A percentile compares a stretch with the other conserved stretches of the same genome.
These are phyloP conservation scores for Plebejus argus DNA, from an alignment of 2,888 invertebrate species.

Conservation along the genomic window DNA sequence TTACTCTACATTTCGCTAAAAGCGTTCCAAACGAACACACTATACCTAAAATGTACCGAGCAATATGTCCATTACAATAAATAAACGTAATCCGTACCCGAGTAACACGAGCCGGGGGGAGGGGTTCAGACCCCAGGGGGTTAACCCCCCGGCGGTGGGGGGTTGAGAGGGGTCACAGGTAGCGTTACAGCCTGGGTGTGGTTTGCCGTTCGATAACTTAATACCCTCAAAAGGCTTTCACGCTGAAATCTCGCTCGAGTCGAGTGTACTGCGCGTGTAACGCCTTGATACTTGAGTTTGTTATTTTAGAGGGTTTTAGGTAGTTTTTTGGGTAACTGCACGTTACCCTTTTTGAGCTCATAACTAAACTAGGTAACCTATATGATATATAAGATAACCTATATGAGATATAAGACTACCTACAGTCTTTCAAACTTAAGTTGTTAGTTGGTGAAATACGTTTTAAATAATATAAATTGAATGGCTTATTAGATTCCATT, in stretches of 20 bases:
- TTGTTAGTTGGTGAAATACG: no score
- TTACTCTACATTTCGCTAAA: conserved; percentile 6
- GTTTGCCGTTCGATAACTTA: conserved; percentile 82
- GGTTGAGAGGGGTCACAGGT: conserved; percentile 59
- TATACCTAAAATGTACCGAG: conserved; percentile 13
- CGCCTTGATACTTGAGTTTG: conserved; percentile 53
- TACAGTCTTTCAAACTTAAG: no score
- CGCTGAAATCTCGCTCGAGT: conserved; percentile 75
- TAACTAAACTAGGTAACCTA: no score
- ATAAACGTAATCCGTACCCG: conserved; percentile 62
- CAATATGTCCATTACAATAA: conserved; percentile 40
- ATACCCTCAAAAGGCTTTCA: conserved; percentile 80
- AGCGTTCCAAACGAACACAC: not conserved
- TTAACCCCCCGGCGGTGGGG: conserved; percentile 46
- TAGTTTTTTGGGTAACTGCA: no score
- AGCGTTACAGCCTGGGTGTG: conserved; percentile 77
- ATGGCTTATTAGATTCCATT: no score
- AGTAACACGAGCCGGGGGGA: conserved; percentile 46
- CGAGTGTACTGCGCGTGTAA: conserved; percentile 49
- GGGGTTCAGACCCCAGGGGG: conserved; percentile 42
- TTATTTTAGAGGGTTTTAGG: not conserved
- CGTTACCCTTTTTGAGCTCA: no score
- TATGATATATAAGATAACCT: no score
- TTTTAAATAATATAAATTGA: no score
- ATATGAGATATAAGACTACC: no score